Base-by-base conservation (phyloP, 2,888 invertebrate species). In the Tipula lateralis region DNA sequence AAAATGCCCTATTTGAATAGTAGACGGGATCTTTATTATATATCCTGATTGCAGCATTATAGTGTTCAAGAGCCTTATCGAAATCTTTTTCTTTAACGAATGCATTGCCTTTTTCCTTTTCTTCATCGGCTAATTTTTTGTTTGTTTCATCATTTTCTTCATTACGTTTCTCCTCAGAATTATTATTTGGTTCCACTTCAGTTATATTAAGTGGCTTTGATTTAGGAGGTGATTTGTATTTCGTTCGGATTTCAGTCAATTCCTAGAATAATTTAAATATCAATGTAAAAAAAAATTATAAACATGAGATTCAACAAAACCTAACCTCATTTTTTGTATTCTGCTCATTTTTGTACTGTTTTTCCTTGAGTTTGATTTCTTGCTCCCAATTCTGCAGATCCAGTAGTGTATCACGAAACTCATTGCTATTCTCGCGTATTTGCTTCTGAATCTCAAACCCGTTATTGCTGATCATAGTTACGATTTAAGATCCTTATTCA, bases 1-100 rank as follows among this genome's bases (percentile, higher is more conserved):
- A 98, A 84, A 97, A 92, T 1, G 96, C 97, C 87, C 98, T 92
- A 89, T 98, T 98, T 0, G 96, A 96, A 87, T 93, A 96, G 88
- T 95, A 95, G 13, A 96, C 92, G 1, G 97, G 93, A 89, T 96
- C 94, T 88, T 93, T 92, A 7, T 94, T 92, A 87, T 96, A 96
- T 85, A 94, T 90, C 85, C 95, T 94, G 50, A 99, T 97, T 0
- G 99, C 99, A 88, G 94, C 93, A 80, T 94, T 94, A 89, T 99
- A 99, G 88, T 95, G 95, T 5, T 92, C 90, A 85, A 98, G 94
- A 0, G 99, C 99, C 86, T 95, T 94, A 29, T 94, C 93, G 93
- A 96, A 99, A 88, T 96, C 94, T 87, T 94, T 92, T 39, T 91
- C 89, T 87, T 94, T 94, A 24, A 97, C 97, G 89, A 93, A 94